Conservation (phyloP, 2,888 invertebrate genomes). For the Augiades crinisus region DNA sequence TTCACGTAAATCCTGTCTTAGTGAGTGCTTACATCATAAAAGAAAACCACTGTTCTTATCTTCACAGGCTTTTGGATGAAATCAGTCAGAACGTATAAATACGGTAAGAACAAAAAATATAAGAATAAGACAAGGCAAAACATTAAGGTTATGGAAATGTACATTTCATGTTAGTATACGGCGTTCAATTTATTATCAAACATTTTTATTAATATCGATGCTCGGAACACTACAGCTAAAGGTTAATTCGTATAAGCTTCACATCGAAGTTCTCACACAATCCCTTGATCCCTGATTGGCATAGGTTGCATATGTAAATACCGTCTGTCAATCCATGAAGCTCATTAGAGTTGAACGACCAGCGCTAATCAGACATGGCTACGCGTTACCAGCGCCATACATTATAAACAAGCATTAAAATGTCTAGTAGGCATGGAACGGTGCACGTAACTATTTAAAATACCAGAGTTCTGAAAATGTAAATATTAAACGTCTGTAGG, state of each 20-base stretch:
- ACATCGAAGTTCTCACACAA: conserved; percentile 31
- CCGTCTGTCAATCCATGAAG: conserved; percentile 26
- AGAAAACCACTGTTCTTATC: no score
- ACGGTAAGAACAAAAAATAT: no score
- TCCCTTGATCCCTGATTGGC: conserved; percentile 27
- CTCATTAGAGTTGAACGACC: conserved; percentile 42
- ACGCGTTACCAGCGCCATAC: conserved; percentile 39
- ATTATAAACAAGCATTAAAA: conserved; percentile 45
- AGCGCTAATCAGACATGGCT: conserved; percentile 39
- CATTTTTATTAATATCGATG: not conserved
- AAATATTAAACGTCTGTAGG: no score
- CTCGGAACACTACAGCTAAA: conserved; percentile 25
- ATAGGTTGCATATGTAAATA: conserved; percentile 30
- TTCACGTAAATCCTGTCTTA: no score
- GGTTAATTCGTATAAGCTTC: conserved; percentile 27
- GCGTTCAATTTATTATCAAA: not conserved
- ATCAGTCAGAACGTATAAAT: no score
- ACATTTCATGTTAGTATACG: not conserved
- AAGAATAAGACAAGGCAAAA: no score
- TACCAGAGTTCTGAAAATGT: no score
- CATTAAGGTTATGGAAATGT: no score
- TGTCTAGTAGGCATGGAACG: conserved; percentile 39
- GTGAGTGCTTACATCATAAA: no score
- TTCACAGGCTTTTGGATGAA: no score
- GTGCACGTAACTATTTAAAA: conserved; percentile 53